Evolutionary conservation across 1,140 invertebrate species (phyloP).

Genomic region (Zaprionus gabonicus): DNA sequence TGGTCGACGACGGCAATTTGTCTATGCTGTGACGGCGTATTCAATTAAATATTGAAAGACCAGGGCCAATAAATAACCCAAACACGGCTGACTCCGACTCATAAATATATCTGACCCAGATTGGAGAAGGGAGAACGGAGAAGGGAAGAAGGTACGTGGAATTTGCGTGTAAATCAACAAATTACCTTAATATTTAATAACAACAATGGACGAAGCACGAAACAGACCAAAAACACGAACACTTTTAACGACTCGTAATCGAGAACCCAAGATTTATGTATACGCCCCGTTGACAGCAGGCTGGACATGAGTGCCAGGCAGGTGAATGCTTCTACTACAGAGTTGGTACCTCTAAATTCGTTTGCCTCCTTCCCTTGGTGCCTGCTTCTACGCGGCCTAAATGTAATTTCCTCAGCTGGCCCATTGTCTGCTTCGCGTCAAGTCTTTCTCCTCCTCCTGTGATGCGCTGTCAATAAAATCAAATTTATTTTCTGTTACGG

Average conservation of each 20-base stretch:
- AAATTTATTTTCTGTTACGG: conserved; percentile 74
- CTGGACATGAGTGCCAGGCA: conserved; percentile 30
- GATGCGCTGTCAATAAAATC: conserved; percentile 78
- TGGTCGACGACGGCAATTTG: conserved; percentile 57
- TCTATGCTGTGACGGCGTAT: conserved; percentile 70
- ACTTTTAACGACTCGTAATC: conserved; percentile 52
- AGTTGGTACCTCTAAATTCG: conserved; percentile 67
- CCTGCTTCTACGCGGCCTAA: conserved; percentile 16
- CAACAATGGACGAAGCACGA: conserved; percentile 33
- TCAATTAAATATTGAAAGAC: conserved; percentile 78
- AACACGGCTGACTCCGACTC: conserved; percentile 31
- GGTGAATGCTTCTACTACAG: conserved; percentile 24
- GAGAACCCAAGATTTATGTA: conserved; percentile 55
- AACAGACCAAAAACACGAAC: conserved; percentile 12
- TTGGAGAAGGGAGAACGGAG: conserved; percentile 10
- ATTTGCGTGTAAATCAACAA: conserved; percentile 76
- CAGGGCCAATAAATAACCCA: conserved; percentile 66
- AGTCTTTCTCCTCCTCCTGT: neutral
- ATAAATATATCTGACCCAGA: conserved; percentile 72
- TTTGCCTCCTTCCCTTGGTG: conserved; percentile 22
- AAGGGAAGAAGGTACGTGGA: conserved; percentile 28
- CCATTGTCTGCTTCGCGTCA: conserved; percentile 53
- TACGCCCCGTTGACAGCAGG: conserved; percentile 59
- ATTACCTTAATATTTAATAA: conserved; percentile 81
- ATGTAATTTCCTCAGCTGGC: conserved; percentile 63